phyloP scores from a whole-genome alignment of 2,113 vertebrate species.

The Heteronetta atricapilla region DNA sequence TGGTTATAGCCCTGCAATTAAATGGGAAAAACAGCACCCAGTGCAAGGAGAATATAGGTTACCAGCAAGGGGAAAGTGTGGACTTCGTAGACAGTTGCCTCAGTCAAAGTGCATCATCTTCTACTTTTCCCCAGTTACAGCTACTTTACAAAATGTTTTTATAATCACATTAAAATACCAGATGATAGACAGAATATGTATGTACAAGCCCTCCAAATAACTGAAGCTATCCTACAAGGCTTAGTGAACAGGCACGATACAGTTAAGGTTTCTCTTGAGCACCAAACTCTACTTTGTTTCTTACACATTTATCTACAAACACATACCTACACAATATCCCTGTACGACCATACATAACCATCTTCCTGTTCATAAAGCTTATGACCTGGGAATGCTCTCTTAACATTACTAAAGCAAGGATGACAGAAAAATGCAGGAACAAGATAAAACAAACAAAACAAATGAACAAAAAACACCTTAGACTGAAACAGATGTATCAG shows the following conservation, averaged over 20 bases:
- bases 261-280: background rate
- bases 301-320: background rate
- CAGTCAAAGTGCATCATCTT: background rate
- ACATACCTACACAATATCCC: background rate
- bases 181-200: background rate
- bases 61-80: background rate
- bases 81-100: background rate
- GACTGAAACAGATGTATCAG: background rate
- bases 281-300: background rate
- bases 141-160: background rate
- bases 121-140: background rate
- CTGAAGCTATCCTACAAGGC: background rate
- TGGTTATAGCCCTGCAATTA: background rate
- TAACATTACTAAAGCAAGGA: background rate
- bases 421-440: background rate
- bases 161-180: background rate
- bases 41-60: background rate
- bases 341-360: background rate
- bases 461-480: background rate
- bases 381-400: background rate
- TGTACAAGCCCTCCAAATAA: background rate
- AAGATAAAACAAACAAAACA: no score
- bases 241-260: background rate
- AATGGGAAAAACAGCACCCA: background rate
- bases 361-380: background rate